Conservation (phyloP, 2,797 vertebrate species). For the Darevskia nairensis region DNA sequence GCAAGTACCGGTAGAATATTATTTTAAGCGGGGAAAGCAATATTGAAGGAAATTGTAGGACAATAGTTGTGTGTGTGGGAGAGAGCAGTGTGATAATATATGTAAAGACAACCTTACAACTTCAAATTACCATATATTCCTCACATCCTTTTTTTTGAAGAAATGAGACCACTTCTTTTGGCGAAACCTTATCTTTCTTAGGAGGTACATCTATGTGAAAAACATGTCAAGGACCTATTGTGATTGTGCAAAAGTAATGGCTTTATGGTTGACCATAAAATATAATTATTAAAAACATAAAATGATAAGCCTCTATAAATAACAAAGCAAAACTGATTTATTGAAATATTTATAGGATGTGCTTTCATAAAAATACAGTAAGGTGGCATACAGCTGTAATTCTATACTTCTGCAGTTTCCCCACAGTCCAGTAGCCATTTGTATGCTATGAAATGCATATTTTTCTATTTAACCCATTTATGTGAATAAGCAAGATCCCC, state of each 20-base stretch:
- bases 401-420: conserved; percentile 30
- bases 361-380: too few species aligned
- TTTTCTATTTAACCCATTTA: neutral
- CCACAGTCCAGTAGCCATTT: neutral
- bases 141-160: neutral
- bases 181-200: neutral
- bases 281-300: conserved; percentile 54
- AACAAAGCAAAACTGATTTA: too few species aligned
- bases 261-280: conserved; percentile 51
- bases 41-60: neutral
- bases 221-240: neutral
- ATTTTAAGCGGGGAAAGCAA: neutral
- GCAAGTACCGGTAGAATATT: neutral
- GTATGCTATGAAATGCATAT: neutral
- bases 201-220: neutral
- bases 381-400: neutral
- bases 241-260: neutral
- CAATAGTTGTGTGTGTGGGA: neutral
- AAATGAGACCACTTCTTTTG: conserved; percentile 8
- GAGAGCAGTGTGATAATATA: neutral
- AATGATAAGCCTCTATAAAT: conserved; percentile 26
- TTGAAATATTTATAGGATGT: too few species aligned
- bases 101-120: neutral
- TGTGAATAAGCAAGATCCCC: neutral
- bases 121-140: neutral